Conservation (phyloP, 1,140 invertebrate species). For the Lycorma delicatula region DNA sequence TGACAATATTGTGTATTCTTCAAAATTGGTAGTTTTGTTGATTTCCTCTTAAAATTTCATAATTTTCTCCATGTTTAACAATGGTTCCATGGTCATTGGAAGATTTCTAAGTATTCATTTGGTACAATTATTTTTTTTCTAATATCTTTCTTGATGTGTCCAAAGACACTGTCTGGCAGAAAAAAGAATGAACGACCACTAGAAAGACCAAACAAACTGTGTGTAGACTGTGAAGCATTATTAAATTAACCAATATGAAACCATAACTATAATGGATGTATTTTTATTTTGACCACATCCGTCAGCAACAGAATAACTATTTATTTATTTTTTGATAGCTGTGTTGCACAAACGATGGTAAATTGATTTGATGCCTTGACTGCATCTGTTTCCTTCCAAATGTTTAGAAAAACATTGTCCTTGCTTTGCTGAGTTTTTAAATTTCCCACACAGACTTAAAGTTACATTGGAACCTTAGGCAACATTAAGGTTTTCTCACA, state of each 20-base stretch:
- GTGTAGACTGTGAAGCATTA: conserved; percentile 2
- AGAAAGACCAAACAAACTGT: conserved; percentile 16
- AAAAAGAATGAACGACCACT: conserved; percentile 32
- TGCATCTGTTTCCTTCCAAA: conserved; percentile 31
- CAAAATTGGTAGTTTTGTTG: neutral
- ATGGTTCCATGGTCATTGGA: neutral
- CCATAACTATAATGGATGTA: conserved; percentile 6
- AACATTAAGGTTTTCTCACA: conserved; percentile 36
- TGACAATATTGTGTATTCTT: neutral
- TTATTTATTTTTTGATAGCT: conserved; percentile 17
- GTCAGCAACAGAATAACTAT: conserved; percentile 28
- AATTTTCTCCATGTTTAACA: neutral
- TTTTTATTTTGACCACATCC: conserved; percentile 35
- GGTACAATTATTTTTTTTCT: conserved; percentile 23
- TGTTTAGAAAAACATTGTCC: conserved; percentile 29
- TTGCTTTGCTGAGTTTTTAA: conserved; percentile 28
- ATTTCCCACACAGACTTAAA: conserved; percentile 31
- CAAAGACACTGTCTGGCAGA: conserved; percentile 33
- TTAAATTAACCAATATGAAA: neutral
- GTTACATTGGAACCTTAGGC: conserved; percentile 31
- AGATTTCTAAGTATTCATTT: conserved; percentile 14
- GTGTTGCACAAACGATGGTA: conserved; percentile 27
- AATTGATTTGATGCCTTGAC: conserved; percentile 32
- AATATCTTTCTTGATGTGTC: conserved; percentile 25
- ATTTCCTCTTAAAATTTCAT: neutral